Conservation (phyloP, 2,888 invertebrate genomes). For the Calephelis perditalis region DNA sequence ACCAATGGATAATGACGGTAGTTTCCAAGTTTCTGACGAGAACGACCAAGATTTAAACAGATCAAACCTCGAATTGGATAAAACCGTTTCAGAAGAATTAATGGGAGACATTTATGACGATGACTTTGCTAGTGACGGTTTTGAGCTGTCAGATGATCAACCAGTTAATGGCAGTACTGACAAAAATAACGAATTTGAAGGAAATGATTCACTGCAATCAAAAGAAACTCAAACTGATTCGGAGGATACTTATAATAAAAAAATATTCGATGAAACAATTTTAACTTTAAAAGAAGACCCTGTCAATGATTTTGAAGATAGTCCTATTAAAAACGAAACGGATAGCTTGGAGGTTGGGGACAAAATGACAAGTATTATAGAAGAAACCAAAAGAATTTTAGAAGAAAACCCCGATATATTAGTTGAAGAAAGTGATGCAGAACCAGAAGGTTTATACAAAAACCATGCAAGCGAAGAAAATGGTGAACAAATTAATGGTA, state of each 20-base stretch:
- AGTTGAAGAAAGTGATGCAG: not conserved
- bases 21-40: not conserved
- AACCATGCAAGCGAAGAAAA: conserved; percentile 21
- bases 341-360: conserved; percentile 19
- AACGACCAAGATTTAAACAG: not conserved
- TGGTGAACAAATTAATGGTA: conserved; percentile 18
- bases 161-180: too few relatives aligned
- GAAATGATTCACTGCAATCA: not conserved
- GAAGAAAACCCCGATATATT: conserved; percentile 29
- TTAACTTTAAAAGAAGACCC: conserved; percentile 27
- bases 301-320: conserved; percentile 26
- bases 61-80: not conserved
- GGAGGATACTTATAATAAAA: conserved; percentile 14
- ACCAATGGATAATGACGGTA: conserved; percentile 14
- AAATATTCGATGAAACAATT: conserved; percentile 28
- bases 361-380: conserved; percentile 32
- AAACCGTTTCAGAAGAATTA: conserved; percentile 8
- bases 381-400: conserved; percentile 35
- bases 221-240: conserved; percentile 7
- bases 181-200: too few relatives aligned
- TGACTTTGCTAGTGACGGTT: not conserved
- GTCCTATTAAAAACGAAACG: conserved; percentile 22
- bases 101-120: conserved; percentile 11
- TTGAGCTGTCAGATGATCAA: conserved; percentile 5
- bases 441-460: not conserved